Base-by-base conservation (phyloP, 2,888 invertebrate genomes). In the Chloromyia formosa region DNA sequence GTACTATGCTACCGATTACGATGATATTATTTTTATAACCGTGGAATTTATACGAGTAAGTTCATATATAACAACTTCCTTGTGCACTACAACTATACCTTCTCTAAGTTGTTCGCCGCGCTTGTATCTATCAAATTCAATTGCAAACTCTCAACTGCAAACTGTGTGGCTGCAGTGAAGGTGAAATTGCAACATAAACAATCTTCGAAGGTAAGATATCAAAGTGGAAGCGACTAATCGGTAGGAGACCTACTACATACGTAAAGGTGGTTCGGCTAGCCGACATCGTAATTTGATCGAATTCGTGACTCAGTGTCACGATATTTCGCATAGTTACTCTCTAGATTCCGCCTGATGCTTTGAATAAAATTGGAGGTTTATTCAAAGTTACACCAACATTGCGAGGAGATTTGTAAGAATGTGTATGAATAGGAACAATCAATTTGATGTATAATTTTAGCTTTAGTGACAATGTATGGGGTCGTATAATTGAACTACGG, bases 281-380 rank as follows among this genome's bases (percentile, higher is more conserved):
- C 74, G 64, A 53, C 49, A 49, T 74, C 45, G 71, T 58, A 71
- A 80, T 82, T 81, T 80, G 81, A 81, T 81, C 80, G 80, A 80
- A 79, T 79, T 81, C 82, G 82, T 82, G 82, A 82, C 82, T 81
- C 76, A 74, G 76, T 80, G 81, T 82, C 82, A 81, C 82, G 82
- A 80, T 82, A 66, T 66, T 66, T 66, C 20, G 23, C 49, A 66
- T 49, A 49, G 49, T 66, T 10, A 22, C 49, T 66, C 18, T 4
- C 10, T 56, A n/a, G 49, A n/a, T 49, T 35, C 12, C 12, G 49
- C 49, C 4, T 49, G 3, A 49, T n/a, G 49, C 49, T 49, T 49
- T 49, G 49, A 49, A 49, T 49, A 49, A n/a, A 49, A 49, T n/a
- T 12, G 49, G 16, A 5, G 12, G 49, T 49, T 42, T 42, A 12